phyloP scores from a whole-genome alignment of 1,140 invertebrate species.

The Bombus pyrosoma region DNA sequence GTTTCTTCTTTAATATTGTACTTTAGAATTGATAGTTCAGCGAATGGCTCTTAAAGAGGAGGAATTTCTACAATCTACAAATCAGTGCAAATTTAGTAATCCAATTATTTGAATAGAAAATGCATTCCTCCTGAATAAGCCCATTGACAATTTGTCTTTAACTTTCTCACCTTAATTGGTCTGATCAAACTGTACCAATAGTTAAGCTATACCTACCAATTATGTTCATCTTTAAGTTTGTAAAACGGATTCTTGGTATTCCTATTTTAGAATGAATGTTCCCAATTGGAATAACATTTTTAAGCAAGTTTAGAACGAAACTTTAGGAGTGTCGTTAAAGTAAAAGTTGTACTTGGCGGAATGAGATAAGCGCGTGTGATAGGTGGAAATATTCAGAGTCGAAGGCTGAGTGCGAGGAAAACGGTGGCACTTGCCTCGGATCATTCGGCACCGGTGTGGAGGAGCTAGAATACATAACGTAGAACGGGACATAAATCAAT shows the following conservation, averaged over 20 bases:
- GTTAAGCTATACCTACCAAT: no score
- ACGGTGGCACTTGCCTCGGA: conserved; percentile 66
- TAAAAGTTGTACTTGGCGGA: no score
- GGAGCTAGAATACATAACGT: conserved; percentile 76
- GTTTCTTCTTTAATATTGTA: no score
- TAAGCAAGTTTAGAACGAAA: not conserved
- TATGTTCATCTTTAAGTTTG: no score
- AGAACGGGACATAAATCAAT: conserved; percentile 81
- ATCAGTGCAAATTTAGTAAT: not conserved
- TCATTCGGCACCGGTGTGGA: conserved; percentile 70
- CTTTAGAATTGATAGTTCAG: no score
- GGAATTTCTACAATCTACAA: not conserved
- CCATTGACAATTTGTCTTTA: not conserved
- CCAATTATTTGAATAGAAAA: not conserved
- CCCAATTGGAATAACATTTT: not conserved
- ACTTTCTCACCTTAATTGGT: not conserved
- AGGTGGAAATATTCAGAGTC: conserved; percentile 17
- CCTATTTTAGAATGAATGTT: not conserved
- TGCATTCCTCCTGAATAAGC: not conserved
- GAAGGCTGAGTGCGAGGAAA: conserved; percentile 38
- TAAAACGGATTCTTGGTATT: not conserved
- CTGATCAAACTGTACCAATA: not conserved
- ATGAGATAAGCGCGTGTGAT: not conserved
- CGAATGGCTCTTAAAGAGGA: not conserved
- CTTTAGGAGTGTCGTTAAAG: not conserved